Evolutionary conservation across 2,888 invertebrate species (phyloP), one percentile per base, ranked within the genome.

Genomic region (Prosapia bicincta): DNA sequence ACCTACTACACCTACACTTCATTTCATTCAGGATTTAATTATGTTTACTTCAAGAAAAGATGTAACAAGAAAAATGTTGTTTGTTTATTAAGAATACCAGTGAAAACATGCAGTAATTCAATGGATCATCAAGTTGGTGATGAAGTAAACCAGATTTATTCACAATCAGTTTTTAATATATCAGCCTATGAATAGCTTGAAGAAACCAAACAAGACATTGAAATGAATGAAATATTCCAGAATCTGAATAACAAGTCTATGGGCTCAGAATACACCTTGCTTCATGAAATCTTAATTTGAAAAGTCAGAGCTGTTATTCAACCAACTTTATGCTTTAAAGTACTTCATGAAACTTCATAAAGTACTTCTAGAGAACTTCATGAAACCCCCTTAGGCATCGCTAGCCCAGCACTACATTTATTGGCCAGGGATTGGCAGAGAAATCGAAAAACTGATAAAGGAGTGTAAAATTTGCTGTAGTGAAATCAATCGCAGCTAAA

Each of bases 391-490:
- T 71, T 66, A 72, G 65, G 66, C 71, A 69, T 69, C 66, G 7
- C 32, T 24, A 10, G 13, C 32, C 20, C 54, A 20, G 26, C 23
- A 20, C 23, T 66, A 26, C 20, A 72, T 78, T 78, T 76, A 67
- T 75, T 72, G 66, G n/a, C n/a, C n/a, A n/a, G n/a, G n/a, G n/a
- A n/a, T n/a, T n/a, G n/a, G n/a, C n/a, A n/a, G n/a, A n/a, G n/a
- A n/a, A n/a, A n/a, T n/a, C n/a, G n/a, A n/a, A n/a, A n/a, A n/a
- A n/a, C n/a, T n/a, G n/a, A n/a, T n/a, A n/a, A n/a, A n/a, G n/a
- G n/a, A n/a, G n/a, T n/a, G n/a, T n/a, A n/a, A n/a, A n/a, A n/a
- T n/a, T n/a, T n/a, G n/a, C n/a, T n/a, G n/a, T n/a, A n/a, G n/a
- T n/a, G n/a, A n/a, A n/a, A n/a, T n/a, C n/a, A n/a, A n/a, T n/a